Evolutionary conservation across 1,140 invertebrate genomes (phyloP).

Genomic region (Melanaphis sacchari): DNA sequence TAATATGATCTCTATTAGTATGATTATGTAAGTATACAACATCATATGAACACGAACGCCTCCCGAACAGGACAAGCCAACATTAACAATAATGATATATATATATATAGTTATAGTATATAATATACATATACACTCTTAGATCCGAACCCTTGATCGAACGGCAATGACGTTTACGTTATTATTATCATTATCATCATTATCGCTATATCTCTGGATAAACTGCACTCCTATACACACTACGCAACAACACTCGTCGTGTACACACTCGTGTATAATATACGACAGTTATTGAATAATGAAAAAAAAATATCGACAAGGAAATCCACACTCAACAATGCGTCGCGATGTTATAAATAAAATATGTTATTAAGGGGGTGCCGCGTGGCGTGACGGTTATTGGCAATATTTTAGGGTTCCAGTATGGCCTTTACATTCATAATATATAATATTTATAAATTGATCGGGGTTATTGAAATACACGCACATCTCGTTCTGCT

Average conservation of each 20-base stretch:
- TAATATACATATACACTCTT: too few relatives aligned
- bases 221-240: too few relatives aligned
- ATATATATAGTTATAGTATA: too few relatives aligned
- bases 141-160: too few relatives aligned
- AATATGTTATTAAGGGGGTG: conserved; percentile 16
- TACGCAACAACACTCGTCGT: background rate
- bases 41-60: too few relatives aligned
- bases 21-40: too few relatives aligned
- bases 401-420: conserved; percentile 41
- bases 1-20: too few relatives aligned
- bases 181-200: background rate
- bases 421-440: background rate
- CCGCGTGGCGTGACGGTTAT: conserved; percentile 16
- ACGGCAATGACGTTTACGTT: background rate
- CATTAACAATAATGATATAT: too few relatives aligned
- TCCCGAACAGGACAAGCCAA: too few relatives aligned
- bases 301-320: background rate
- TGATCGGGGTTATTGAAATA: background rate
- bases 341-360: background rate
- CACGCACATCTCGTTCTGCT: background rate
- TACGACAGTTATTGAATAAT: background rate
- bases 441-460: background rate
- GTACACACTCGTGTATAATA: background rate
- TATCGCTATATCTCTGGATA: background rate
- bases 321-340: background rate